Percentiles rank a stretch among this genome's conserved stretches.
Evolutionary conservation across 2,888 invertebrate species (phyloP).

Genomic region (Hecatera dysodea): DNA sequence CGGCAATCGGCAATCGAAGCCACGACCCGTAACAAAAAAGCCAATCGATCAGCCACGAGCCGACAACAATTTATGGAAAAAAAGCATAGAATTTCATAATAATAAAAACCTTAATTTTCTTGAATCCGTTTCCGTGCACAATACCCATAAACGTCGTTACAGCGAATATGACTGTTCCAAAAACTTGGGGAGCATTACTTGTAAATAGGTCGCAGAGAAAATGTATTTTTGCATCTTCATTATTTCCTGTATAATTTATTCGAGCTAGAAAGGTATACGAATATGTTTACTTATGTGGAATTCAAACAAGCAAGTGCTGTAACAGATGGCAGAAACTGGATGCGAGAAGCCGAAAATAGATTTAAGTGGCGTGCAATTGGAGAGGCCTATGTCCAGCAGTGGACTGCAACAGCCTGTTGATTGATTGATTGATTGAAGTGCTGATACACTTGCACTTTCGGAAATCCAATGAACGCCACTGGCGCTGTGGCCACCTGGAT

Average conservation of each 20-base stretch:
- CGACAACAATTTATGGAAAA: constrained; percentile 15
- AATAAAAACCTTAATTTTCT: constrained; percentile 31
- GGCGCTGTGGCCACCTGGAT: neutral
- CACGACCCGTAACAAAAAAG: constrained; percentile 1
- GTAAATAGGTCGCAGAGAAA: constrained; percentile 43
- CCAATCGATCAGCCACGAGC: neutral
- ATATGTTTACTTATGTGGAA: constrained; percentile 27
- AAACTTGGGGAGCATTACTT: constrained; percentile 25
- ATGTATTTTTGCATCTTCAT: constrained; percentile 45
- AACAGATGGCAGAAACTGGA: too few relatives aligned
- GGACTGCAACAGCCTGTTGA: too few relatives aligned
- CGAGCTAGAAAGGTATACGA: constrained; percentile 6
- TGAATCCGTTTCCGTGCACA: constrained; percentile 38
- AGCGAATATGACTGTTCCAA: constrained; percentile 24
- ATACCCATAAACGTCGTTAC: constrained; percentile 46
- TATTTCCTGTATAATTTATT: constrained; percentile 34
- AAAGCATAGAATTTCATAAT: constrained; percentile 2
- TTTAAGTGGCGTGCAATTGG: too few relatives aligned
- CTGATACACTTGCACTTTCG: neutral
- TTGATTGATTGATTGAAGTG: too few relatives aligned
- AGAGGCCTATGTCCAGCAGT: too few relatives aligned
- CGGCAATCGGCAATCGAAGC: neutral
- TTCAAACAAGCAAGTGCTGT: neutral
- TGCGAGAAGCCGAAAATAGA: too few relatives aligned
- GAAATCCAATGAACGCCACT: neutral